Conservation (phyloP, 2,113 vertebrate genomes). For the Apus apus region DNA sequence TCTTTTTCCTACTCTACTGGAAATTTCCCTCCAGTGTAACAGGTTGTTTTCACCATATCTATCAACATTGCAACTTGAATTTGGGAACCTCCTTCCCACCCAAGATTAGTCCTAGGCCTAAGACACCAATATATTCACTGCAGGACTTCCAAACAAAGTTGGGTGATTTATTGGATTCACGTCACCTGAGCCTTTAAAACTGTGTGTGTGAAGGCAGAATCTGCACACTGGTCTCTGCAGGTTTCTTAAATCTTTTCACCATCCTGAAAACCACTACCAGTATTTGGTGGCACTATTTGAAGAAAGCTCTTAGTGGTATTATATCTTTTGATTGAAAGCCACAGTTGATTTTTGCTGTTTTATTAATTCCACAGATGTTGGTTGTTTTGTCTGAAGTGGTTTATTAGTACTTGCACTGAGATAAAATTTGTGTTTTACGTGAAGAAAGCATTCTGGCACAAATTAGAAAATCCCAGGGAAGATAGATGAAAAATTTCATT, state of each 20-base stretch:
- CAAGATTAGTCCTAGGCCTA: background rate
- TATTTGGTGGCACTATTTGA: background rate
- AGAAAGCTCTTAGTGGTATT: background rate
- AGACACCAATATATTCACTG: background rate
- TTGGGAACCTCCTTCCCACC: background rate
- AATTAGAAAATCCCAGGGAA: conserved; percentile 15
- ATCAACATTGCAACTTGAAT: background rate
- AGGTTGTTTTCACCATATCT: background rate
- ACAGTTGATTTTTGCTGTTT: background rate
- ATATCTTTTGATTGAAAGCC: background rate
- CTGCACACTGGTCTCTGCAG: background rate
- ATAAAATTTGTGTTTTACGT: conserved; percentile 14
- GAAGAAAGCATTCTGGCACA: conserved; percentile 35
- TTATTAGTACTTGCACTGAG: background rate
- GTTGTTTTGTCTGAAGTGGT: conserved; percentile 8
- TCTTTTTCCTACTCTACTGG: background rate
- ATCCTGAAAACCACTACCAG: background rate
- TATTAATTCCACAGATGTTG: background rate
- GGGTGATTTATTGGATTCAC: background rate
- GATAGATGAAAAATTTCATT: conserved; percentile 41
- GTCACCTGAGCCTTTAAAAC: background rate
- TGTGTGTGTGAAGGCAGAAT: background rate
- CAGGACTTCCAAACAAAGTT: background rate
- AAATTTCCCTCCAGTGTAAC: fast-evolving
- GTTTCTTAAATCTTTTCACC: background rate